Base-by-base conservation (phyloP, 2,113 vertebrate species). In the Lampris incognitus region DNA sequence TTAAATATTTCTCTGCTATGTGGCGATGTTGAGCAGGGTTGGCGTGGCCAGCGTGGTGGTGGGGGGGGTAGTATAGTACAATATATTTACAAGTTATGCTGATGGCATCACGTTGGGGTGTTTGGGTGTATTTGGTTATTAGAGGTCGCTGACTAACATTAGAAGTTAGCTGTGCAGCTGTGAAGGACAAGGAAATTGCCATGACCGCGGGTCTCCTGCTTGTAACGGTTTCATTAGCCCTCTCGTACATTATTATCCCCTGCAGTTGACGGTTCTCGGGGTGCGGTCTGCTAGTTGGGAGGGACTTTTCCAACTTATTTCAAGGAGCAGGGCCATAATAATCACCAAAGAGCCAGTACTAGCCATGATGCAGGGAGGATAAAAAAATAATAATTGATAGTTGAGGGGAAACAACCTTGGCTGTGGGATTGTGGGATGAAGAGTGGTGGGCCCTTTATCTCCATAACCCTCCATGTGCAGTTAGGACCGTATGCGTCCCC, bases 401-500 rank as follows among this genome's bases (percentile, higher is more conserved):
- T 85, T 64, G 77, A 67, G 64, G 66, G 67, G 70, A 78, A 86
- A 74, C n/a, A 48, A 83, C 80, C 74, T 46, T 10, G 76, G 82
- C 70, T 37, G 61, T 69, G 62, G 88, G 81, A 89, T 87, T 83
- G 84, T 74, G 87, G 87, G 49, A 42, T 72, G 74, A 90, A 88
- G 92, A 86, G 74, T 46, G 76, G 78, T 81, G 65, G 88, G 37
- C 81, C 75, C 83, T 89, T 93, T 94, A 94, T 94, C 92, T 93
- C 66, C 13, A 78, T 61, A 83, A 85, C 76, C 55, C 85, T 72
- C 81, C 87, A 56, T 82, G 82, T 90, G 89, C 86, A 85, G 84
- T 85, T 77, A 90, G 92, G 91, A 85, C 75, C 82, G 74, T 86
- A 84, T 85, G 88, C 88, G 87, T 88, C 89, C 82, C 83, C 65